phyloP scores from a whole-genome alignment of 2,113 vertebrate species.

The Syngnathoides biaculeatus region DNA sequence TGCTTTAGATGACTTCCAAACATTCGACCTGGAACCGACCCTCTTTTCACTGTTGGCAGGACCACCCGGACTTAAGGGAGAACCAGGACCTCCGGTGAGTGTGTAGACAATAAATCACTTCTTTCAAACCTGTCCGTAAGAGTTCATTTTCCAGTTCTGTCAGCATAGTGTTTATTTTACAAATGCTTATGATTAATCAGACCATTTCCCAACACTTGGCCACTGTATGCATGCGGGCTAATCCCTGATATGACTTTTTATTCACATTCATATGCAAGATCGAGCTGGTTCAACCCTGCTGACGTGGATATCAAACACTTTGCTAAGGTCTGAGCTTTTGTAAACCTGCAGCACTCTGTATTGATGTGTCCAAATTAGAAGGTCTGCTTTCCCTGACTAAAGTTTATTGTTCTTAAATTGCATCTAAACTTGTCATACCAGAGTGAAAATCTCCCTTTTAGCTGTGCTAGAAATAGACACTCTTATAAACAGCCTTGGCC shows the following conservation, averaged over 20 bases:
- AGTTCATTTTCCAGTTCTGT: not conserved
- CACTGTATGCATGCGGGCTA: not conserved
- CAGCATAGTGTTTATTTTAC: constrained; percentile 9
- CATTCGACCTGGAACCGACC: constrained; percentile 79
- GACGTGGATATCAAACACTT: not conserved
- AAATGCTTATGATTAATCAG: constrained; percentile 6
- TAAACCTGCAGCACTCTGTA: constrained; percentile 7
- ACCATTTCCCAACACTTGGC: not conserved
- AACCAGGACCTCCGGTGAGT: constrained; percentile 85
- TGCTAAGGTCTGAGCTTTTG: constrained; percentile 20
- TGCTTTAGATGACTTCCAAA: constrained; percentile 76
- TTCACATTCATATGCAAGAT: not conserved
- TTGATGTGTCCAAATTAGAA: constrained; percentile 49
- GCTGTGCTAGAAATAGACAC: constrained; percentile 44
- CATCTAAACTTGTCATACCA: constrained; percentile 4
- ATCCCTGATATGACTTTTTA: constrained; percentile 3
- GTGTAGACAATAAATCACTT: not conserved
- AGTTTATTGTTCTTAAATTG: not conserved
- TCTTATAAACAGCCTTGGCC: constrained; percentile 22
- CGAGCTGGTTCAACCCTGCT: constrained; percentile 11
- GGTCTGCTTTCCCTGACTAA: not conserved
- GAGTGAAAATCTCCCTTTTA: constrained; percentile 41
- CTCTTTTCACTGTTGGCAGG: constrained; percentile 77
- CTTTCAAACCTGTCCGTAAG: not conserved
- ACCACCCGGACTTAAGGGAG: constrained; percentile 84